phyloP scores from a whole-genome alignment of 1,140 invertebrate species.

The Pseudomyrmex concolor region DNA sequence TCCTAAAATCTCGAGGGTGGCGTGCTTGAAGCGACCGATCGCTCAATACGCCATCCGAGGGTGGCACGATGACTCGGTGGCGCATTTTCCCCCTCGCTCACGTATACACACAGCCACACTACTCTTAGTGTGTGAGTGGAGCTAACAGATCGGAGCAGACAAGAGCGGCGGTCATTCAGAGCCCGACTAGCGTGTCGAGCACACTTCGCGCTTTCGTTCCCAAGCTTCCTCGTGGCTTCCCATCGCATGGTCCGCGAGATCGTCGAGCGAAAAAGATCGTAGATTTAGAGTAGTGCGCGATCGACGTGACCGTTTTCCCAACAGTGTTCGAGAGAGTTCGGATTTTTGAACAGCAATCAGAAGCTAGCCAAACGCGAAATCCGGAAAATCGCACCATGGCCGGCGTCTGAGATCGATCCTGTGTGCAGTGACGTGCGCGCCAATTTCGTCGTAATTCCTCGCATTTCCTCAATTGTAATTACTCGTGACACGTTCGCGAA shows the following conservation, averaged over 20 bases:
- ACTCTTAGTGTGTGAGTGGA: slow-evolving; percentile 52
- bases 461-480: neutral
- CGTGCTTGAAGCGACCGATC: slow-evolving; percentile 14
- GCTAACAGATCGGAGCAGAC: slow-evolving; percentile 41
- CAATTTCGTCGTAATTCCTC: neutral
- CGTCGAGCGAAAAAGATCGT: neutral
- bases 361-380: neutral
- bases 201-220: slow-evolving; percentile 67
- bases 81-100: slow-evolving; percentile 5
- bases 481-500: neutral
- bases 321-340: neutral
- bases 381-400: slow-evolving; percentile 34
- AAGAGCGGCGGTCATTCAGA: slow-evolving; percentile 73
- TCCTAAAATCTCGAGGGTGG: neutral
- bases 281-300: neutral
- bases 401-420: slow-evolving; percentile 43
- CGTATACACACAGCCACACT: neutral
- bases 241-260: slow-evolving; percentile 5
- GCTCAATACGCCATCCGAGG: slow-evolving; percentile 46
- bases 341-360: neutral
- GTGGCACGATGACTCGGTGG: slow-evolving; percentile 9
- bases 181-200: slow-evolving; percentile 73
- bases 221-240: slow-evolving; percentile 55
- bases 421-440: neutral
- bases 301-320: slow-evolving; percentile 3